Percentiles rank a stretch among this genome's conserved stretches.
Conservation (phyloP, 2,113 vertebrate species). For the Clupea harengus region DNA sequence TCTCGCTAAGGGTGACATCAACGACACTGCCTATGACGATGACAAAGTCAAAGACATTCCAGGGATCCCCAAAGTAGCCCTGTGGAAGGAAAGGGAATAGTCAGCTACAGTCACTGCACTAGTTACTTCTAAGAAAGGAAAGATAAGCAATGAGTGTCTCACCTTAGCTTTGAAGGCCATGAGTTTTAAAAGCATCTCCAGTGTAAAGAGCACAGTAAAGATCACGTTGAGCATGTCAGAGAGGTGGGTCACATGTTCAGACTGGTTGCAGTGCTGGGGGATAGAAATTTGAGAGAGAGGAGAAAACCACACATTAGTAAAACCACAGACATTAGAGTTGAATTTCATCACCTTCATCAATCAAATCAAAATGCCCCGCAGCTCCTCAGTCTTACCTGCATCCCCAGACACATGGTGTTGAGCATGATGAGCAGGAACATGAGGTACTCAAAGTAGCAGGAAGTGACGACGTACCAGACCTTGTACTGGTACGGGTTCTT, state of each 20-base stretch:
- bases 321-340: not conserved
- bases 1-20: constrained; percentile 89
- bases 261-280: constrained; percentile 87
- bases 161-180: constrained; percentile 92
- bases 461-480: constrained; percentile 93
- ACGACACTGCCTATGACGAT: constrained; percentile 94
- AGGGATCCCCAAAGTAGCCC: constrained; percentile 94
- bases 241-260: constrained; percentile 81
- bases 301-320: not conserved
- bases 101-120: not conserved
- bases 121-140: not conserved
- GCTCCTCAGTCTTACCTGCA: constrained; percentile 77
- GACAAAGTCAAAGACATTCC: constrained; percentile 95
- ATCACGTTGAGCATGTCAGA: constrained; percentile 89
- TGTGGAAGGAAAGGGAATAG: constrained; percentile 46
- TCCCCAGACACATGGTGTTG: constrained; percentile 92
- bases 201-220: constrained; percentile 88
- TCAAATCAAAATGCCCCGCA: not conserved
- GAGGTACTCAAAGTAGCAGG: constrained; percentile 93
- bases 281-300: not conserved
- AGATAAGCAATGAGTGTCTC: not conserved
- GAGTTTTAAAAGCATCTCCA: constrained; percentile 88
- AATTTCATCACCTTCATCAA: not conserved
- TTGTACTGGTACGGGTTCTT: constrained; percentile 90
- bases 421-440: constrained; percentile 94